Evolutionary conservation across 1,140 invertebrate genomes (phyloP), one percentile per base, ranked within the genome.

Genomic region (Dryas iulia): DNA sequence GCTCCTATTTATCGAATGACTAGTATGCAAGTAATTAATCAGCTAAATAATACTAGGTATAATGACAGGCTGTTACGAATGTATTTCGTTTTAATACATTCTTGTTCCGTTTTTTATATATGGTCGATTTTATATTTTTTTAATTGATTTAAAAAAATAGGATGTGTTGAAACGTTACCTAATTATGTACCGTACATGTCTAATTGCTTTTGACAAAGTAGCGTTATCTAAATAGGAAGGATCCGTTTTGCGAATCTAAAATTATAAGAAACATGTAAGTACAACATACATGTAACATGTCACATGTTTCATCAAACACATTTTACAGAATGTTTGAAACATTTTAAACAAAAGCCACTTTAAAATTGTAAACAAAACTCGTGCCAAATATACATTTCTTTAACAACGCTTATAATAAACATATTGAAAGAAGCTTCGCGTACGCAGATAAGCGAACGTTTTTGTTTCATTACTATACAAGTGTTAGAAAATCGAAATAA

Each of bases 401-500:
- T 7, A 12, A 39, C n/a, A 6, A 39, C 14, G 7, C 14, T 39
- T 39, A 39, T n/a, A 35, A n/a, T 35, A 35, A 12, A n/a, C 33
- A 35, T n/a, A 35, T 12, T 35, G 33, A 35, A 39, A 39, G 14
- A 39, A 18, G 21, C 7, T 7, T 11, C 18, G 21, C 14, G 18
- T 18, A 47, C 39, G 39, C 7, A 28, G 6, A 28, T 28, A 6
- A 28, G 6, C 2, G 26, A 28, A 3, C 26, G 26, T 28, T 21
- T 47, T 47, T 3, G 18, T 47, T 47, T 47, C 18, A 21, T 18
- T 21, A 47, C 6, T 47, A 14, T 21, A 47, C 39, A 47, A 6
- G 39, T 47, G 6, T 21, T 28, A 30, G 21, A 56, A 30, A 67
- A 60, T 60, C 54, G 3, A 66, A 56, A 67, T 53, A 31, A 57